Evolutionary conservation across 1,140 invertebrate genomes (phyloP).

Genomic region (Anthonomus grandis): DNA sequence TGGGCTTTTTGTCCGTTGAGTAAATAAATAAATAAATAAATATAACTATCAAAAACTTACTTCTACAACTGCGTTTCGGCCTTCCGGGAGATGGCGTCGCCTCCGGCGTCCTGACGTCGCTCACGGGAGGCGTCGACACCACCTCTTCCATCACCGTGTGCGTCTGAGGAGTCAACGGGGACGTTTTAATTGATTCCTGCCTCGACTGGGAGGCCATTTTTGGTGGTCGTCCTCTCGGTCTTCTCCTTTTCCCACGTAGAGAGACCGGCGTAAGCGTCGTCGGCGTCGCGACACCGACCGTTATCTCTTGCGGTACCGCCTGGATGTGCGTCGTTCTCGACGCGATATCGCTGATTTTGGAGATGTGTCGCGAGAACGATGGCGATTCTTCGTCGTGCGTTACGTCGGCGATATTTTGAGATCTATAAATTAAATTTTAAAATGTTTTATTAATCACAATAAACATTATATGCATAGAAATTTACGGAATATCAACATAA

Average conservation of each 20-base stretch:
- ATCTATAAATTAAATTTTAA: slow-evolving; percentile 3
- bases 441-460: too few species aligned
- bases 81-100: slow-evolving; percentile 26
- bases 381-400: background rate
- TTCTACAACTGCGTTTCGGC: slow-evolving; percentile 46
- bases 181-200: slow-evolving; percentile 39
- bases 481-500: too few species aligned
- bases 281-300: slow-evolving; percentile 18
- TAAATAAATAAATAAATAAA: too few species aligned
- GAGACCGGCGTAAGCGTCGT: slow-evolving; percentile 24
- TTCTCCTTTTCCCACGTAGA: too few species aligned
- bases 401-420: slow-evolving; percentile 1
- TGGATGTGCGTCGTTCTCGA: slow-evolving; percentile 16
- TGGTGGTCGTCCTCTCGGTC: slow-evolving; percentile 35
- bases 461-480: too few species aligned
- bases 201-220: slow-evolving; percentile 39
- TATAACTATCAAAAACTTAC: too few species aligned
- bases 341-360: slow-evolving; percentile 16
- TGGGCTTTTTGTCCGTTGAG: too few species aligned
- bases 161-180: background rate
- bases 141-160: background rate
- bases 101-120: background rate
- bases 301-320: slow-evolving; percentile 3
- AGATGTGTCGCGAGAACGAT: slow-evolving; percentile 3
- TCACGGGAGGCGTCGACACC: background rate